These are phyloP conservation scores for Pipistrellus pipistrellus DNA, from an alignment of 2,797 vertebrate species.

Conservation along the genomic window DNA sequence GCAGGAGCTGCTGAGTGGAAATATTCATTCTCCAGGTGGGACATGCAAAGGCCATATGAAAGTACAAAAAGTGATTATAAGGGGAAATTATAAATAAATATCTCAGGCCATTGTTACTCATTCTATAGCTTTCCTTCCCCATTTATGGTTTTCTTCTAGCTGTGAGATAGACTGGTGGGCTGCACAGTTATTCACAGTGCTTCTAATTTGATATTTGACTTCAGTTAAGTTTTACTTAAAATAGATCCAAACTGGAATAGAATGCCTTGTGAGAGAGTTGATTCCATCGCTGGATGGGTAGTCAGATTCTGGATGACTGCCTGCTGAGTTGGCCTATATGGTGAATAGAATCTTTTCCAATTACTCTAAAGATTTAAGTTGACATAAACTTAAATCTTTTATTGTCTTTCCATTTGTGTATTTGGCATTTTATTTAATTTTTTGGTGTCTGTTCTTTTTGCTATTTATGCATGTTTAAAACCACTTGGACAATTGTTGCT, in stretches of 20 bases:
- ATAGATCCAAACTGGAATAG: background rate
- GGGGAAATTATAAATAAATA: background rate
- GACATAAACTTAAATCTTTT: background rate
- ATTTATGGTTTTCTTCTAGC: background rate
- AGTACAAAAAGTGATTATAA: background rate
- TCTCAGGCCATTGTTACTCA: background rate
- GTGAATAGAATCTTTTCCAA: background rate
- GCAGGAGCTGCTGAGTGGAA: background rate
- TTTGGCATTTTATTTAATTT: slow-evolving; percentile 33
- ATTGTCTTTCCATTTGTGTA: background rate
- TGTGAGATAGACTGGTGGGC: background rate
- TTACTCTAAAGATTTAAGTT: slow-evolving; percentile 17
- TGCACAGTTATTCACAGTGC: background rate
- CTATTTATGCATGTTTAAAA: background rate
- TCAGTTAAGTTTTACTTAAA: slow-evolving; percentile 35
- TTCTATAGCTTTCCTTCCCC: background rate
- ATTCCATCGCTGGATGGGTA: background rate
- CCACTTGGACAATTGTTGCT: background rate
- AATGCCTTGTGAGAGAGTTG: background rate
- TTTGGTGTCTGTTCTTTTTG: background rate
- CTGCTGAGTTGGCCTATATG: background rate
- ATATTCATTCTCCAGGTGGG: background rate
- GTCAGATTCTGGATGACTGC: background rate
- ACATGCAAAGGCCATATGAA: background rate
- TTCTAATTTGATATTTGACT: background rate